Base-by-base conservation (phyloP, 2,888 invertebrate species). In the Stictocephala bisonia region DNA sequence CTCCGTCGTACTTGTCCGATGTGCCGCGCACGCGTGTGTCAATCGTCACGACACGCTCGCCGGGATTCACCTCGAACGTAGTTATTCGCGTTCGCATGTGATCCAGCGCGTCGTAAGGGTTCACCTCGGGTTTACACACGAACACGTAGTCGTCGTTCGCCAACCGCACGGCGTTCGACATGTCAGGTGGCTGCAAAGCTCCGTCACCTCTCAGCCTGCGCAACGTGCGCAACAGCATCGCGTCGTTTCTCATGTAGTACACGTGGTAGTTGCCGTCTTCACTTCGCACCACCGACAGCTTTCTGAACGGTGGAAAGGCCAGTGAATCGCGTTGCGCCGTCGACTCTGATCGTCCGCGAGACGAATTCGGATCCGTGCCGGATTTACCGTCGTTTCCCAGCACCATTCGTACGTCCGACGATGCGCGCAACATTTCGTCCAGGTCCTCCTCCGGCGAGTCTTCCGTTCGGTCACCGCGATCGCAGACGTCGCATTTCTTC, bases 221-320 rank as follows among this genome's bases (percentile, higher is more conserved):
- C 2, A 56, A 9, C 11, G 56, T 7, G 13, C 56, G 4, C 27
- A 56, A n/a, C 27, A 56, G 26, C 11, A 56, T 29, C 3, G 56
- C 56, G 29, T 56, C 56, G 56, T 29, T 26, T 18, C 56, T 11
- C 4, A 56, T 27, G n/a, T 27, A 13, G 29, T 56, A 56, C 3
- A 56, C 27, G 56, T 56, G 56, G 15, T 56, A 56, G 56, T 26
- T 56, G 2, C 56, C 56, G 56, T 56, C 56, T 2, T 13, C 11
- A 18, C 15, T 29, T 6, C n/a, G n/a, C 6, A 26, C n/a, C 3
- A 56, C 56, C 7, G 26, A 29, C 3, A 56, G n/a, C 15, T 56
- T 56, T 27, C 29, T 18, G 29, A 56, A 56, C 27, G 29, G 29
- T 7, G 56, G 56, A 27, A 56, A 56, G n/a, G 22, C 22, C 51